These are phyloP conservation scores for Pteropus rufus DNA, from an alignment of 2,797 vertebrate species.

Conservation along the genomic window DNA sequence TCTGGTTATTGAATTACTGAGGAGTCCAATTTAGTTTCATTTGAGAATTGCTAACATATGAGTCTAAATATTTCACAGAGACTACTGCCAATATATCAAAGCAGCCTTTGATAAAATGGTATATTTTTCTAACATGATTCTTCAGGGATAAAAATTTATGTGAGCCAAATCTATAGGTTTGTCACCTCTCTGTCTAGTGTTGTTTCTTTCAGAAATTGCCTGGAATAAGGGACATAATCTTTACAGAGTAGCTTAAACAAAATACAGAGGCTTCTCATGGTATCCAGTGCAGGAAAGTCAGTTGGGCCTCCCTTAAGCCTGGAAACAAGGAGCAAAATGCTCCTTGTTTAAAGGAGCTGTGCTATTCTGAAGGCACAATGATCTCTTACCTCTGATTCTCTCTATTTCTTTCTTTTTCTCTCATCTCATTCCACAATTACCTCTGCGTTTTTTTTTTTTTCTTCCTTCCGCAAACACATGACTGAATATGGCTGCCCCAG, in stretches of 20 bases:
- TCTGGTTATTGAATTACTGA: slow-evolving; percentile 20
- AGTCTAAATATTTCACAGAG: slow-evolving; percentile 43
- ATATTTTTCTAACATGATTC: slow-evolving; percentile 45
- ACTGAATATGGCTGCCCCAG: background rate
- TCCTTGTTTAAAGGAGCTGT: background rate
- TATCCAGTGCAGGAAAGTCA: background rate
- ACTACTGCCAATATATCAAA: background rate
- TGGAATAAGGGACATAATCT: background rate
- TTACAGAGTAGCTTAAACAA: background rate
- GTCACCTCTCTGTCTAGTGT: background rate
- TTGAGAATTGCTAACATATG: slow-evolving; percentile 31
- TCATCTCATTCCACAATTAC: background rate
- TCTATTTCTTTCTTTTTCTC: background rate
- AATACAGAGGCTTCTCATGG: background rate
- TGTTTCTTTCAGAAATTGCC: background rate
- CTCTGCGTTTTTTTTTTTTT: background rate
- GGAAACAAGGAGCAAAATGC: background rate
- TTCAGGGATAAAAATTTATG: slow-evolving; percentile 17
- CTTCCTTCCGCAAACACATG: background rate
- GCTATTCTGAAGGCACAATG: background rate
- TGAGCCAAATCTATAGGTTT: background rate
- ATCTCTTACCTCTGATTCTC: background rate
- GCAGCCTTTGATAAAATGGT: slow-evolving; percentile 30
- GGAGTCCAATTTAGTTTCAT: slow-evolving; percentile 16
- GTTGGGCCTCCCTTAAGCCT: background rate